These are phyloP conservation scores for Tenthredo mesomela DNA, from an alignment of 2,888 invertebrate species.

Conservation along the genomic window DNA sequence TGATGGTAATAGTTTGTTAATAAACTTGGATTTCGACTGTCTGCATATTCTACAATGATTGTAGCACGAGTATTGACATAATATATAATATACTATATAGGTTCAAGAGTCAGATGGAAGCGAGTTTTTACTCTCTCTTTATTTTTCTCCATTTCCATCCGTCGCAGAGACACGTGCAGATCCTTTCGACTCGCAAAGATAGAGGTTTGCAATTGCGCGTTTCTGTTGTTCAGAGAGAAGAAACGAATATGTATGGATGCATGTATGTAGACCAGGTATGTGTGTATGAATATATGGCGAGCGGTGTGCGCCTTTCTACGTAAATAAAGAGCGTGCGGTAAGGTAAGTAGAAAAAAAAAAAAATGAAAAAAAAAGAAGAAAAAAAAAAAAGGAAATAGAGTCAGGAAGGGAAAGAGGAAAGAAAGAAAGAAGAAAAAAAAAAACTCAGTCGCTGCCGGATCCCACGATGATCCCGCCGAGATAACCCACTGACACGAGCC, in stretches of 20 bases:
- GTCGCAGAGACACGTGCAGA: conserved; percentile 3
- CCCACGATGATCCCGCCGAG: conserved; percentile 65
- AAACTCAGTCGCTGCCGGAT: conserved; percentile 54
- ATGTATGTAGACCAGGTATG: not conserved
- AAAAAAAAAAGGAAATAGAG: conserved; percentile 26
- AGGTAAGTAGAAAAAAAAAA: not conserved
- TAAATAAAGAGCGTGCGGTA: conserved; percentile 2
- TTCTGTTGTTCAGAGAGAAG: conserved; percentile 2
- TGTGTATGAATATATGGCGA: not conserved
- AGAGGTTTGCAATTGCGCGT: not conserved
- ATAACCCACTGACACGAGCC: conserved; percentile 66
- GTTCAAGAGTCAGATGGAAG: not conserved
- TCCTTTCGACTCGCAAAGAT: not conserved
- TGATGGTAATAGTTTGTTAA: not conserved
- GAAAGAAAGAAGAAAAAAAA: conserved; percentile 34
- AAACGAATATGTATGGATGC: not conserved
- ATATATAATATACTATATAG: not conserved
- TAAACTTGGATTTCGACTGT: not conserved
- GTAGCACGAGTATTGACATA: not conserved
- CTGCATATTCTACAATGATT: not conserved
- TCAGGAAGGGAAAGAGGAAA: conserved; percentile 48
- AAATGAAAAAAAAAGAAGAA: not conserved
- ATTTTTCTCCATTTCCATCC: not conserved
- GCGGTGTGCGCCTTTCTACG: not conserved
- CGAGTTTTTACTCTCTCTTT: not conserved